Percentiles rank a stretch among this genome's conserved stretches.
These are phyloP conservation scores for Steromphala cineraria DNA, from an alignment of 2,888 invertebrate genomes.

Conservation along the genomic window DNA sequence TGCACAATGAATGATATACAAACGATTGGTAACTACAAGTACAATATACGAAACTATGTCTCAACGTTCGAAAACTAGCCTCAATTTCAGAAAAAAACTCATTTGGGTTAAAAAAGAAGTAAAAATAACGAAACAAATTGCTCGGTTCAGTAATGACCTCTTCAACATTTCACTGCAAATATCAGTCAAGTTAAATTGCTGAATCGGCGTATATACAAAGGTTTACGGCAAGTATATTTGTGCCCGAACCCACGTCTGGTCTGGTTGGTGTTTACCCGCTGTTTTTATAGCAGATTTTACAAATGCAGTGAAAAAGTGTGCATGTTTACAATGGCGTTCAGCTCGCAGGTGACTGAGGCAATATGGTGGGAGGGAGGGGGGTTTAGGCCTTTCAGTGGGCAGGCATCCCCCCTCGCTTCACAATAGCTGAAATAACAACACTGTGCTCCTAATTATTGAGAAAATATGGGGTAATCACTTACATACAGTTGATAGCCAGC, in stretches of 20 bases:
- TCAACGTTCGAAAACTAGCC: no score
- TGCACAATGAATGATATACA: no score
- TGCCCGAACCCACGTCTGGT: not conserved
- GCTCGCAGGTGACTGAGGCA: not conserved
- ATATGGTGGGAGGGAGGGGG: no score
- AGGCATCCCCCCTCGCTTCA: not conserved
- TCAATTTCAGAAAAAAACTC: no score
- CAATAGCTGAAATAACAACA: slow-evolving; percentile 23
- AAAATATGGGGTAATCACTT: slow-evolving; percentile 12
- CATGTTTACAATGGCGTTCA: not conserved
- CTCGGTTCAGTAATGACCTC: no score
- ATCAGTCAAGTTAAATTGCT: not conserved
- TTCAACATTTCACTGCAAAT: no score
- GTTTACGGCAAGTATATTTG: not conserved
- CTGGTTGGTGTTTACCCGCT: not conserved
- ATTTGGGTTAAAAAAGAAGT: no score
- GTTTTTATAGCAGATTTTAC: not conserved
- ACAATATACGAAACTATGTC: no score
- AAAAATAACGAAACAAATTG: no score
- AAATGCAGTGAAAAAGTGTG: not conserved
- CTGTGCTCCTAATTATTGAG: slow-evolving; percentile 15
- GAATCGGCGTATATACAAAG: not conserved
- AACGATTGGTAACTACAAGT: no score
- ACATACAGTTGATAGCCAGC: not conserved
- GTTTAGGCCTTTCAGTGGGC: not conserved